A percentile compares a stretch with the other conserved stretches of the same genome.
Evolutionary conservation across 1,140 invertebrate species (phyloP).

Genomic region (Bradysia coprophila): DNA sequence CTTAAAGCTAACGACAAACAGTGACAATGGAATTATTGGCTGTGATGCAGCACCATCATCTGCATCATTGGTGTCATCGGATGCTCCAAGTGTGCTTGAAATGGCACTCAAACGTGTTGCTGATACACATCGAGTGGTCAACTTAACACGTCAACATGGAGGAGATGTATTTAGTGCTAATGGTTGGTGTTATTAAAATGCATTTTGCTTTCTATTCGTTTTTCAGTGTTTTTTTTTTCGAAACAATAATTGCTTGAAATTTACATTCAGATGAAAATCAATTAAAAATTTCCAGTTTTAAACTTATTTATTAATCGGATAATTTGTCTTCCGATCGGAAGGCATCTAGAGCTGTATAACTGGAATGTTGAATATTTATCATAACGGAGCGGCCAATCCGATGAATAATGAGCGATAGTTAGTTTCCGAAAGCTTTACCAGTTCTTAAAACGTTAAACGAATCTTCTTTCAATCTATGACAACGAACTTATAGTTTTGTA

Average conservation of each 20-base stretch:
- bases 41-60: not conserved
- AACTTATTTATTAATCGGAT: too few relatives aligned
- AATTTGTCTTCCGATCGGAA: too few relatives aligned
- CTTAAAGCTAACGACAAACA: not conserved
- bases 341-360: too few relatives aligned
- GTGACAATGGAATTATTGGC: not conserved
- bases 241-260: not conserved
- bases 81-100: not conserved
- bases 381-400: too few relatives aligned
- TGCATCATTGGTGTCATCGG: not conserved
- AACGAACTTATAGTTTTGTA: too few relatives aligned
- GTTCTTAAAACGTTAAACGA: too few relatives aligned
- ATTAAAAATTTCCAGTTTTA: too few relatives aligned
- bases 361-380: too few relatives aligned
- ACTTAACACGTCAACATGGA: conserved; percentile 31
- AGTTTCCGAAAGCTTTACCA: too few relatives aligned
- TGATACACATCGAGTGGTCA: conserved; percentile 6
- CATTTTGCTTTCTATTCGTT: conserved; percentile 7
- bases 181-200: conserved; percentile 21
- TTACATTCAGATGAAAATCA: conserved; percentile 7
- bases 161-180: conserved; percentile 34
- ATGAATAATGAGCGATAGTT: too few relatives aligned
- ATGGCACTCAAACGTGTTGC: not conserved
- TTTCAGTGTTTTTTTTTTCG: conserved; percentile 15
- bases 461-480: too few relatives aligned